Evolutionary conservation across 2,888 invertebrate genomes (phyloP), one percentile per base, ranked within the genome.

Genomic region (Lasioglossum villosulum): DNA sequence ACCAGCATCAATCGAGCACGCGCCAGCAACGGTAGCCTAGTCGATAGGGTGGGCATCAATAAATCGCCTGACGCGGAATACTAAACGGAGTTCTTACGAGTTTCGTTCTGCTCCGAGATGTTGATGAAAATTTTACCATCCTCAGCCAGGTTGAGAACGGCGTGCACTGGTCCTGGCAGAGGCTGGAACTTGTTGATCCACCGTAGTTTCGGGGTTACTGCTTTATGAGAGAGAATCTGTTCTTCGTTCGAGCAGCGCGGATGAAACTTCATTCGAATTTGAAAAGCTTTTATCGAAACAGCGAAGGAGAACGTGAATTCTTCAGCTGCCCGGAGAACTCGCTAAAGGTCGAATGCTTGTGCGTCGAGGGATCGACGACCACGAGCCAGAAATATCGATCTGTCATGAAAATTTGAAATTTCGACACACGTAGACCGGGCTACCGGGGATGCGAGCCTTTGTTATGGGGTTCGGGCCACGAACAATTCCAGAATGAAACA

Each of bases 1-100:
- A 82, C 52, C n/a, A 34, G 52, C 63, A 66, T 83, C 71, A 82
- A 82, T 75, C 48, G 23, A 39, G 23, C 5, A 34, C 19, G 52
- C 48, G 75, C 16, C 27, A 27, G 8, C 30, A 56, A 4, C 23
- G 52, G n/a, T 6, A 82, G 66, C 52, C 71, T 82, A 45, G 75
- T 56, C 72, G 71, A 82, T 68, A 16, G 63, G 48, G 34, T 82
- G n/a, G 37, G 23, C 39, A 37, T 75, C 75, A 14, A 68, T 76
- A 52, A 42, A 76, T 76, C 42, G 42, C 66, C 45, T 16, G 37
- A 52, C 71, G 4, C 27, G 59, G 16, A 19, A 8, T 34, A 30
- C 27, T 48, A 30, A 63, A 80, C n/a, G 73, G 12, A 14, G 52
- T 74, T 56, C 37, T 74, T 37, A 16, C 14, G 12, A 74, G 37